Evolutionary conservation across 2,888 invertebrate species (phyloP), one percentile per base, ranked within the genome.

Genomic region (Stictocephala bisonia): DNA sequence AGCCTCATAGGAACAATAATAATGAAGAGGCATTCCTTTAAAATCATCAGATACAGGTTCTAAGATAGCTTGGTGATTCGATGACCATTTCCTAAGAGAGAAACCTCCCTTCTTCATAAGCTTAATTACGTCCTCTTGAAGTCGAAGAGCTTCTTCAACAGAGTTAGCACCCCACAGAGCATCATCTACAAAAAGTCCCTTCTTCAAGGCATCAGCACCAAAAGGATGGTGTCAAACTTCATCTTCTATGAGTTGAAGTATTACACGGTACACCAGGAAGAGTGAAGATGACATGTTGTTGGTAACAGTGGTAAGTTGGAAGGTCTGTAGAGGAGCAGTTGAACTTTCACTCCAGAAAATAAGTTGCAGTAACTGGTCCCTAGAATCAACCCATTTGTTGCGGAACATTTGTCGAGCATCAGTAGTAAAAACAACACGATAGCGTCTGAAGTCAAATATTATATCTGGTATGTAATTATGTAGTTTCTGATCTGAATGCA

Each of bases 141-240:
- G 13, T 20, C 64, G 9, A 1, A 73, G 18, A 0, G 76, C 79
- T 20, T 78, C 75, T 11, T 76, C 69, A 11, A 64, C 18, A 9
- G 77, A 71, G 13, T 71, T n/a, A 0, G 77, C 74, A 13, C 79
- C 78, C 0, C 72, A 51, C 6, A 79, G 48, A 0, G 76, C 48
- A 71, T 80, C 80, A 71, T 81, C 79, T 3, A 81, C 78, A 22
- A 81, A 81, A 1, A 78, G 77, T 9, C 77, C 73, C 0, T 50
- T 9, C 1, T 15, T 4, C 6, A 79, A 11, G 6, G 72, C 73
- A n/a, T 58, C 6, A 0, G 78, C 51, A 9, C 77, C 78, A 1
- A 74, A 7, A 6, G 80, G 79, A 68, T 70, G 78, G 0, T 20
- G 24, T 2, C 20, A n/a, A 41, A 71, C 27, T 27, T 78, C 78